Percentiles rank a stretch among this genome's conserved stretches.
Conservation (phyloP, 2,113 vertebrate species). For the Craseonycteris thonglongyai region DNA sequence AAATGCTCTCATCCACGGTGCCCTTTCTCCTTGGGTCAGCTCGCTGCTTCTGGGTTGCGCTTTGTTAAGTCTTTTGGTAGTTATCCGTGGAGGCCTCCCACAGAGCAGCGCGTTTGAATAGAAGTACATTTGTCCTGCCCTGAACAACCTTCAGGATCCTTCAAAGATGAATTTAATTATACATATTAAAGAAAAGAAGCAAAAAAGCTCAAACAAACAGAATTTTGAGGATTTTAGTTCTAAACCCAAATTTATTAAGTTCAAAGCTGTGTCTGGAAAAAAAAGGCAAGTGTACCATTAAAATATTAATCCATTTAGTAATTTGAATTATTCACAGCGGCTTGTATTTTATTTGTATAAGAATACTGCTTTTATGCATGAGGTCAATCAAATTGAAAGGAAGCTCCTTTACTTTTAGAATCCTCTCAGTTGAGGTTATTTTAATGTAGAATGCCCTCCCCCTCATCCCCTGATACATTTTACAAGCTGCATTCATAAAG, state of each 20-base stretch:
- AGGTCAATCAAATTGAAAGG: constrained; percentile 54
- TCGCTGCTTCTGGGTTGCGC: background rate
- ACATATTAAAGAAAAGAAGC: constrained; percentile 20
- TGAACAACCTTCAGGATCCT: constrained; percentile 40
- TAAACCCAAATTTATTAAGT: constrained; percentile 75
- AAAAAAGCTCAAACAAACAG: constrained; percentile 11
- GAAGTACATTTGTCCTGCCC: constrained; percentile 6
- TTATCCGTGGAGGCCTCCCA: background rate
- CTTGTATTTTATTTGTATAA: constrained; percentile 46
- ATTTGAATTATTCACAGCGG: constrained; percentile 74
- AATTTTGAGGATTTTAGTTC: constrained; percentile 67
- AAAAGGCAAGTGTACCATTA: constrained; percentile 72
- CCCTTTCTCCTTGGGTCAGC: background rate
- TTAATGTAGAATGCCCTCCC: constrained; percentile 57
- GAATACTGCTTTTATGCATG: constrained; percentile 51
- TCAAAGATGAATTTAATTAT: constrained; percentile 60
- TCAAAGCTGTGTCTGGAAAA: constrained; percentile 75
- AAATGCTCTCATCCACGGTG: background rate
- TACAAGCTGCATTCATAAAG: constrained; percentile 47
- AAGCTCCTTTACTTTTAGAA: constrained; percentile 53
- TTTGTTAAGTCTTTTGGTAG: background rate
- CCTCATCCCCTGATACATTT: constrained; percentile 15
- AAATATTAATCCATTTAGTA: constrained; percentile 77
- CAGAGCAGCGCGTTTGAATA: background rate
- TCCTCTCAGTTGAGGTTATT: constrained; percentile 31